Base-by-base conservation (phyloP, 23 tunicate genomes). In the Halocynthia roretzi region DNA sequence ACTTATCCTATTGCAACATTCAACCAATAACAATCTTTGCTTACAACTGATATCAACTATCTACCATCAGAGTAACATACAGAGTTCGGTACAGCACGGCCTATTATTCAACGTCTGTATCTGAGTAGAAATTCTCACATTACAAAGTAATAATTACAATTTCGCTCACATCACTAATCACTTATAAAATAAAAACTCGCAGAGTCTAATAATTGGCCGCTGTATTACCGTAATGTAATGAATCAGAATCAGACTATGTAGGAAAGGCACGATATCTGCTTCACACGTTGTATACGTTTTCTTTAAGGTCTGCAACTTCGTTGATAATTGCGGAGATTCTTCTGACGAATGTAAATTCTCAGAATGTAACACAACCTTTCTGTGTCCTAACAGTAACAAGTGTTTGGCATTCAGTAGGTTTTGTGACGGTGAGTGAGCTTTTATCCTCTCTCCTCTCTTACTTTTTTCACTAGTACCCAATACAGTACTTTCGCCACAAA, bases 331-430 rank as follows among this genome's bases (percentile, higher is more conserved):
- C 56, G 69, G 79, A 10, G 96, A 89, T 61, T 68, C 80, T 6
- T 83, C 88, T 7, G 96, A 89, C 61, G 96, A 89, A 60, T 89
- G 96, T 57, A 48, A 11, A 40, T 48, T 11, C 7, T 10, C 70
- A 7, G 71, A 54, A 6, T 83, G 88, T 67, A 79, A 83, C 52
- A 68, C 80, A 52, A 80, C 84, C 10, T 83, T 80, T 62, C 62
- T 76, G n/a, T 84, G 88, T 61, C 63, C 49, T 14, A 56, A 53
- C 61, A 63, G 73, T 69, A 75, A 70, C 49, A 89, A 84, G 60
- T 89, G 96, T 71, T 71, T 89, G 52, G 81, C 96, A 5, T 84
- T 89, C 80, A 57, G 70, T 7, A 80, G 69, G 31, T 89, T 89
- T 72, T 89, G 96, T 54, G 96, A 89, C 67, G 96, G 96, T 89